phyloP scores from a whole-genome alignment of 2,888 invertebrate genomes.

The Epirrita christyi region DNA sequence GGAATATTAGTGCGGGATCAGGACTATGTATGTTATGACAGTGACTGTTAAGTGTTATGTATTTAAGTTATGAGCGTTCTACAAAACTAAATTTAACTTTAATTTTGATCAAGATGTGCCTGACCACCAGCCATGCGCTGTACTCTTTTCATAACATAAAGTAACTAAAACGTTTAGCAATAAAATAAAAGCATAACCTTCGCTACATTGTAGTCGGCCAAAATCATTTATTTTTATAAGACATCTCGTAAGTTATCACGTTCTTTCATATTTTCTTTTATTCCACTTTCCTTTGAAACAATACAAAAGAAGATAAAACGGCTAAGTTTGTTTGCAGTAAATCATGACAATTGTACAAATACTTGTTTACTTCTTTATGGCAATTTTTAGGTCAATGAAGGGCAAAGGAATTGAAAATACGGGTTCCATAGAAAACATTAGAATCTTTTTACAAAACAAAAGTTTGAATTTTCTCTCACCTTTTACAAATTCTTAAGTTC shows the following conservation, averaged over 20 bases:
- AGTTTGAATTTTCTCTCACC: background rate
- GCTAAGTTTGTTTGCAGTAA: constrained; percentile 38
- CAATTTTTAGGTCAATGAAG: constrained; percentile 15
- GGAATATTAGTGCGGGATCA: too few relatives aligned
- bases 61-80: too few relatives aligned
- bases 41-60: too few relatives aligned
- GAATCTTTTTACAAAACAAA: background rate
- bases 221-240: constrained; percentile 16
- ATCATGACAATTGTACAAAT: constrained; percentile 37
- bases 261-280: constrained; percentile 37
- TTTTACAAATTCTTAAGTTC: too few relatives aligned
- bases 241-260: constrained; percentile 28
- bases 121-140: too few relatives aligned
- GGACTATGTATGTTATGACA: too few relatives aligned
- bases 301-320: constrained; percentile 42
- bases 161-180: too few relatives aligned
- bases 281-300: constrained; percentile 34
- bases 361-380: constrained; percentile 34
- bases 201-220: background rate
- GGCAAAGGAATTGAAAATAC: background rate
- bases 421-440: constrained; percentile 1
- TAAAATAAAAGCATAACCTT: too few relatives aligned
- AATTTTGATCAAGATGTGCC: too few relatives aligned
- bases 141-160: background rate
- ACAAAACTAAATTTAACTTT: too few relatives aligned